Evolutionary conservation across 2,113 vertebrate species (phyloP).

Genomic region (Chloropsis cyanopogon): DNA sequence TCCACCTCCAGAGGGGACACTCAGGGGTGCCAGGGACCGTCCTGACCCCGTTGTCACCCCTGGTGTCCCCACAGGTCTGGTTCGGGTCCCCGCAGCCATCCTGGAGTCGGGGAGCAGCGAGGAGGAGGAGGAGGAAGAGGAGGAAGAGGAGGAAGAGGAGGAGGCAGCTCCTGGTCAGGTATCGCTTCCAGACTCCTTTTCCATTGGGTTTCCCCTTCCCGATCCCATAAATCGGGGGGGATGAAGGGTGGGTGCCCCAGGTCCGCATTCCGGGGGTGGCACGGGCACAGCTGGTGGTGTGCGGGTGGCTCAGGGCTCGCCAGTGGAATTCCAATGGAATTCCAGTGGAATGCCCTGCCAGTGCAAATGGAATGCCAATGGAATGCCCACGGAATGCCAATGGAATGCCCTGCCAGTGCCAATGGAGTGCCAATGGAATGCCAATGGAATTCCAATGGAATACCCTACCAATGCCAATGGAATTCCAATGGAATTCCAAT

Average conservation of each 20-base stretch:
- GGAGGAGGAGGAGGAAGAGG: background rate
- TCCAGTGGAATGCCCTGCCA: too few relatives aligned
- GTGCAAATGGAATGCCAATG: background rate
- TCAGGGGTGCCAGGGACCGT: background rate
- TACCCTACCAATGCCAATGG: background rate
- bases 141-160: background rate
- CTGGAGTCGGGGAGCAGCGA: background rate
- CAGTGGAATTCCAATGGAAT: background rate
- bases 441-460: too few relatives aligned
- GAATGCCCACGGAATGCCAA: too few relatives aligned
- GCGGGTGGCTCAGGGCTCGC: background rate
- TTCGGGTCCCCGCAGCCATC: background rate
- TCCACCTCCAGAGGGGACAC: background rate
- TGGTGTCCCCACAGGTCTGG: background rate
- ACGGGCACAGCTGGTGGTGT: background rate
- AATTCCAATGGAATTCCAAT: background rate
- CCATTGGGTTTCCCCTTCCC: background rate
- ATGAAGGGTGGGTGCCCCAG: too few relatives aligned
- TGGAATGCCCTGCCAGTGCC: too few relatives aligned
- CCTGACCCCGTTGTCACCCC: background rate
- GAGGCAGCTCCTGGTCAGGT: background rate
- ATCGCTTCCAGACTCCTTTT: background rate
- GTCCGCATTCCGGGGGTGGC: background rate
- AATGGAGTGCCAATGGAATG: background rate
- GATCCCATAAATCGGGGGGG: rapidly evolving